phyloP scores from a whole-genome alignment of 2,888 invertebrate species.

The Rhorus exstirpatorius region DNA sequence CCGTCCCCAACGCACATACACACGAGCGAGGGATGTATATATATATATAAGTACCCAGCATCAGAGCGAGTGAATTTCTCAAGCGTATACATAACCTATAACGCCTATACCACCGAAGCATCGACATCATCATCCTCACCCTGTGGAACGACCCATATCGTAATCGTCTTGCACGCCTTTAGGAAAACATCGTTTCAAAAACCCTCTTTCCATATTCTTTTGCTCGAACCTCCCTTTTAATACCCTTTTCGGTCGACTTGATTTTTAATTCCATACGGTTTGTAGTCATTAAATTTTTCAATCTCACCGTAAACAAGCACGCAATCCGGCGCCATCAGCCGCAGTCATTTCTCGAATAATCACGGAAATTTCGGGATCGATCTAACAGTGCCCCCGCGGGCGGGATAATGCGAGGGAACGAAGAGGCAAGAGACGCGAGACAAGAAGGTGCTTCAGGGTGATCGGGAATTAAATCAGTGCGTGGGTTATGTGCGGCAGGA shows the following conservation, averaged over 20 bases:
- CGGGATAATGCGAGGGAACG: background rate
- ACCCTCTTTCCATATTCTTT: too few species aligned
- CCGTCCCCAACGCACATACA: conserved; percentile 17
- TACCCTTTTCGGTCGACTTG: conserved; percentile 17
- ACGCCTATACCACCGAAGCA: conserved; percentile 3
- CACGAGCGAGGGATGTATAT: conserved; percentile 1
- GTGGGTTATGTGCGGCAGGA: background rate
- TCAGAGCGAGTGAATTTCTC: conserved; percentile 58
- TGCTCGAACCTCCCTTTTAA: conserved; percentile 35
- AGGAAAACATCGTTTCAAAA: conserved; percentile 45
- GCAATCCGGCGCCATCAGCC: conserved; percentile 6
- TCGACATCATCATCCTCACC: conserved; percentile 47
- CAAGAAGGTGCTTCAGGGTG: background rate
- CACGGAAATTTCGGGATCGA: conserved; percentile 28
- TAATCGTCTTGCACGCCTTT: conserved; percentile 53
- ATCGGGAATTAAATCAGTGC: background rate
- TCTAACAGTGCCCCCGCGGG: background rate
- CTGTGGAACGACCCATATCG: conserved; percentile 28
- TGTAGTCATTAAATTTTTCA: conserved; percentile 63
- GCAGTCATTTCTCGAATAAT: conserved; percentile 40
- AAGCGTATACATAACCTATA: conserved; percentile 26
- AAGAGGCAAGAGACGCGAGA: background rate
- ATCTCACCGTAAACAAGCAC: conserved; percentile 58
- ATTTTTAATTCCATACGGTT: conserved; percentile 39
- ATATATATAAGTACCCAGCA: conserved; percentile 19